Conservation (phyloP, 1,140 invertebrate species). For the Sitobion miscanthi region DNA sequence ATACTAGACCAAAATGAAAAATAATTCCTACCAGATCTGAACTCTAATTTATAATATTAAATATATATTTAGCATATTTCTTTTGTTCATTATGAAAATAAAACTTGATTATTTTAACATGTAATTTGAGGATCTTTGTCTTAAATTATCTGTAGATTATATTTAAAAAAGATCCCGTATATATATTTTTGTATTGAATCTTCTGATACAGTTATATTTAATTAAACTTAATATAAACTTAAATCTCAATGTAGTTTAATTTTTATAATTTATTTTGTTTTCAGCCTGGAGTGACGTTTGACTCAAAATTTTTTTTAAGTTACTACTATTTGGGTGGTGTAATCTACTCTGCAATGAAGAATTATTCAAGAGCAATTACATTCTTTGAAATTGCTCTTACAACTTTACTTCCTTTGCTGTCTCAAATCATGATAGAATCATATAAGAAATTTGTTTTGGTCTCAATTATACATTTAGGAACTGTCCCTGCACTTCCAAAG, state of each 20-base stretch:
- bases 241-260: background rate
- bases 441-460: slow-evolving; percentile 96
- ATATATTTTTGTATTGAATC: background rate
- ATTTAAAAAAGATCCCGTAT: background rate
- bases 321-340: slow-evolving; percentile 98
- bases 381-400: slow-evolving; percentile 95
- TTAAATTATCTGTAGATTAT: background rate
- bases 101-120: no score
- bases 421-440: slow-evolving; percentile 95
- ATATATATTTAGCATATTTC: no score
- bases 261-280: slow-evolving; percentile 19
- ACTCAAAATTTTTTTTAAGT: slow-evolving; percentile 89
- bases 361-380: slow-evolving; percentile 90
- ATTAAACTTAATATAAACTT: background rate
- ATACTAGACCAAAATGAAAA: no score
- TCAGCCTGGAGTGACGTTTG: slow-evolving; percentile 76
- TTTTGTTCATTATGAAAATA: no score
- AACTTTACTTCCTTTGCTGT: slow-evolving; percentile 90
- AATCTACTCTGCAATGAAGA: slow-evolving; percentile 92
- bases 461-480: slow-evolving; percentile 89
- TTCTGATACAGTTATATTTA: background rate
- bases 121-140: no score
- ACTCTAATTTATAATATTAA: no score
- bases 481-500: slow-evolving; percentile 79
- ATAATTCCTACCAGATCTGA: no score